Percentiles rank a stretch among this genome's conserved stretches.
phyloP scores from a whole-genome alignment of 1,140 invertebrate genomes.

The Dendroctonus valens region DNA sequence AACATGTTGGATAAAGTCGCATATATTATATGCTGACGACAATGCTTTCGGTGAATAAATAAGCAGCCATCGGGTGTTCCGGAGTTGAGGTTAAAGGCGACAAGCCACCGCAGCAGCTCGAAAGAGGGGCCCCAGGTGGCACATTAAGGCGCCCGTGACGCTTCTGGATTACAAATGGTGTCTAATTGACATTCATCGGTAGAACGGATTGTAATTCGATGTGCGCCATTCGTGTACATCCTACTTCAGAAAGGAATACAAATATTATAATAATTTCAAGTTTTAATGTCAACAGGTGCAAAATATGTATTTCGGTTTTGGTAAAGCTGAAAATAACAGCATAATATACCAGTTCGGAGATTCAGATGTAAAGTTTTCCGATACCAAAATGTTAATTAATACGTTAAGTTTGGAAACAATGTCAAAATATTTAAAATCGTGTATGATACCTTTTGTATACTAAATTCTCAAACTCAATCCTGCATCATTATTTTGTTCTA shows the following conservation, averaged over 20 bases:
- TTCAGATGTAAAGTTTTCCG: no score
- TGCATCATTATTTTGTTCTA: no score
- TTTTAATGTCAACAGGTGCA: no score
- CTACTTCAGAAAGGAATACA: background rate
- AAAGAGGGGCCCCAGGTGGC: constrained; percentile 12
- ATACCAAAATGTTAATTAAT: no score
- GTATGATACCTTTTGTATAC: no score
- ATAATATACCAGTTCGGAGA: no score
- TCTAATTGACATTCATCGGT: constrained; percentile 10
- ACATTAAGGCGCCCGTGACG: constrained; percentile 8
- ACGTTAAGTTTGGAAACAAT: no score
- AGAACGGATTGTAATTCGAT: constrained; percentile 13
- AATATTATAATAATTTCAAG: background rate
- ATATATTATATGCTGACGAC: constrained; percentile 4
- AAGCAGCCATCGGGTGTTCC: constrained; percentile 11
- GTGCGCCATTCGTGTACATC: background rate
- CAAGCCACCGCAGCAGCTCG: constrained; percentile 11
- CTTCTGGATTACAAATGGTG: constrained; percentile 11
- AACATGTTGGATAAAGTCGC: background rate
- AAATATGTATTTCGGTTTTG: no score
- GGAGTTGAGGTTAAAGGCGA: constrained; percentile 5
- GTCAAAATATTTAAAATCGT: no score
- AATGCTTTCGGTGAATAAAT: constrained; percentile 11
- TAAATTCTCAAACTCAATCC: no score
- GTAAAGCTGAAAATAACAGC: no score